These are phyloP conservation scores for Ctenosaura bakeri DNA, from an alignment of 2,797 vertebrate species.

Conservation along the genomic window DNA sequence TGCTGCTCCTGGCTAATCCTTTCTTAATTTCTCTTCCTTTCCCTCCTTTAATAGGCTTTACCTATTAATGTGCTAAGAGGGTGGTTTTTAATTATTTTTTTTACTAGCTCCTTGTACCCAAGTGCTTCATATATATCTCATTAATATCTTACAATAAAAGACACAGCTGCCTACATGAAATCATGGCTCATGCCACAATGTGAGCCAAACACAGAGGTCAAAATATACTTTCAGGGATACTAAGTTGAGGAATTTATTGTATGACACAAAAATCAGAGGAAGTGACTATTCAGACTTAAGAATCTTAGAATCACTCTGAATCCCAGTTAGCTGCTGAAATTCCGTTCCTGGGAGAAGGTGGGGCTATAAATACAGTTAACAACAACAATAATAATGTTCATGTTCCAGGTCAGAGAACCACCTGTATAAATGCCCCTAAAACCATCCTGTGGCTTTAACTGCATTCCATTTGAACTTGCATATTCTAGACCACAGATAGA, in stretches of 20 bases:
- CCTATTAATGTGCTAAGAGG: rapidly evolving
- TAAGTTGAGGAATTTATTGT: not conserved
- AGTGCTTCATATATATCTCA: not conserved
- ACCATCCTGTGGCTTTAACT: not conserved
- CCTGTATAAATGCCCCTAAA: constrained; percentile 10
- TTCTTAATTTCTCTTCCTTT: not conserved
- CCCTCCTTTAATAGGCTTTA: constrained; percentile 10
- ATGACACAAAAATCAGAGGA: not conserved
- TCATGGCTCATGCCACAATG: not conserved
- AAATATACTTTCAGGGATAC: not conserved
- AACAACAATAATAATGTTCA: not conserved
- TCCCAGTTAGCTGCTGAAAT: no score
- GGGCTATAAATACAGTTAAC: no score
- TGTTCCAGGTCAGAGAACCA: not conserved
- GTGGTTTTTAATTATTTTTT: constrained; percentile 17
- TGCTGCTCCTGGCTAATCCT: not conserved
- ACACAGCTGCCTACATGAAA: not conserved
- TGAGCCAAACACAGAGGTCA: not conserved
- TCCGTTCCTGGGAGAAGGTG: no score
- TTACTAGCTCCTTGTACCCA: not conserved
- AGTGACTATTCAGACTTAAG: constrained; percentile 10
- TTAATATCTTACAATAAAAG: constrained; percentile 22
- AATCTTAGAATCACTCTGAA: not conserved
- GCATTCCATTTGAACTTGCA: not conserved
- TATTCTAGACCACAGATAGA: not conserved